Evolutionary conservation across 2,888 invertebrate species (phyloP).

Genomic region (Tetranychus piercei): DNA sequence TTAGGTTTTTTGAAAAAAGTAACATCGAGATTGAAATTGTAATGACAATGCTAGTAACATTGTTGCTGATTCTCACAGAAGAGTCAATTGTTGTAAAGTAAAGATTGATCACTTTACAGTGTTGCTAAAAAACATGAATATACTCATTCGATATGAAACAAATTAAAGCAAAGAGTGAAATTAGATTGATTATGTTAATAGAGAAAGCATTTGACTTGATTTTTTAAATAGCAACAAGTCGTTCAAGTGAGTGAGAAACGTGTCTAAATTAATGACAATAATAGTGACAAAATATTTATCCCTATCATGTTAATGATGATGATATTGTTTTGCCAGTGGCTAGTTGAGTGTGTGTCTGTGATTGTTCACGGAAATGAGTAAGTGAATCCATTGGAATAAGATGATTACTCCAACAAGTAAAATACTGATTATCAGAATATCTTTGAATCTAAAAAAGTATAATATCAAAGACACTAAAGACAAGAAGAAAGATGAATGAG

Average conservation of each 20-base stretch:
- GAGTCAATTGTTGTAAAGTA: too few species aligned
- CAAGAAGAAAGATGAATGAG: not conserved
- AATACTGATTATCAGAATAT: not conserved
- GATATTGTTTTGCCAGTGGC: not conserved
- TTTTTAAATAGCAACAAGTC: not conserved
- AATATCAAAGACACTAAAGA: not conserved
- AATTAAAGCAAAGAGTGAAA: too few species aligned
- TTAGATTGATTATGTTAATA: too few species aligned
- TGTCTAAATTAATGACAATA: not conserved
- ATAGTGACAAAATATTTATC: not conserved
- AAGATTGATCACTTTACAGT: too few species aligned
- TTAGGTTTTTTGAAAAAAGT: too few species aligned
- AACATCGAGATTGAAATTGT: too few species aligned
- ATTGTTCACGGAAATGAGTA: not conserved
- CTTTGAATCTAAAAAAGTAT: not conserved
- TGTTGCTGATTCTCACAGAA: too few species aligned
- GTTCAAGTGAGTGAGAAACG: not conserved
- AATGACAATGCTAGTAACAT: too few species aligned
- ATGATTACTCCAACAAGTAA: not conserved
- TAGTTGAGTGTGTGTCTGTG: not conserved
- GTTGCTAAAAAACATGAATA: too few species aligned
- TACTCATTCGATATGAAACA: too few species aligned
- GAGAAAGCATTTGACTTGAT: too few species aligned
- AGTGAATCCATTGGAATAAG: not conserved
- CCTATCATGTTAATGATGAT: not conserved